Percentiles rank a stretch among this genome's conserved stretches.
These are phyloP conservation scores for Triplophysa tibetana DNA, from an alignment of 2,113 vertebrate species.

Conservation along the genomic window DNA sequence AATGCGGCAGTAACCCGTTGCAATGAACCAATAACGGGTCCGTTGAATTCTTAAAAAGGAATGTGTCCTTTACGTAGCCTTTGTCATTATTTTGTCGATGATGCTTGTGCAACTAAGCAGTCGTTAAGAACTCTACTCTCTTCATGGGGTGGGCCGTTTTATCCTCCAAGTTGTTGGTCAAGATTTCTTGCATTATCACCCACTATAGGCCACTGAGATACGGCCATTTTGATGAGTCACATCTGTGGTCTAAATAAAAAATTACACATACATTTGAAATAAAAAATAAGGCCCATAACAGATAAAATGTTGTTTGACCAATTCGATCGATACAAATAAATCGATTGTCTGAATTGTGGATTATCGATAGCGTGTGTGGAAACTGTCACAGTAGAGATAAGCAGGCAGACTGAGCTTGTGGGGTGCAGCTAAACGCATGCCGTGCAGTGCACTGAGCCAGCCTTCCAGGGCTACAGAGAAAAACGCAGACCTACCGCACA, in stretches of 20 bases:
- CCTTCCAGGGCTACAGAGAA: background rate
- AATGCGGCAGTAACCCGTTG: background rate
- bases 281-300: background rate
- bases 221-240: slow-evolving; percentile 15
- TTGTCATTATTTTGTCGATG: too few relatives aligned
- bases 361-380: background rate
- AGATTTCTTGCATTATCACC: background rate
- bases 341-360: background rate
- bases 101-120: background rate
- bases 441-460: background rate
- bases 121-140: background rate
- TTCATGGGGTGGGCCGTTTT: background rate
- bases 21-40: background rate
- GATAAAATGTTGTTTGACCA: background rate
- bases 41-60: background rate
- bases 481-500: background rate
- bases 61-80: background rate
- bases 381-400: background rate
- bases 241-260: slow-evolving; percentile 21
- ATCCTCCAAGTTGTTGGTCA: background rate
- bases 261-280: background rate
- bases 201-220: background rate
- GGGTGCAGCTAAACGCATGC: slow-evolving; percentile 8
- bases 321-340: background rate
- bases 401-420: background rate